These are phyloP conservation scores for Parthenolecanium corni DNA, from an alignment of 2,888 invertebrate species.

Conservation along the genomic window DNA sequence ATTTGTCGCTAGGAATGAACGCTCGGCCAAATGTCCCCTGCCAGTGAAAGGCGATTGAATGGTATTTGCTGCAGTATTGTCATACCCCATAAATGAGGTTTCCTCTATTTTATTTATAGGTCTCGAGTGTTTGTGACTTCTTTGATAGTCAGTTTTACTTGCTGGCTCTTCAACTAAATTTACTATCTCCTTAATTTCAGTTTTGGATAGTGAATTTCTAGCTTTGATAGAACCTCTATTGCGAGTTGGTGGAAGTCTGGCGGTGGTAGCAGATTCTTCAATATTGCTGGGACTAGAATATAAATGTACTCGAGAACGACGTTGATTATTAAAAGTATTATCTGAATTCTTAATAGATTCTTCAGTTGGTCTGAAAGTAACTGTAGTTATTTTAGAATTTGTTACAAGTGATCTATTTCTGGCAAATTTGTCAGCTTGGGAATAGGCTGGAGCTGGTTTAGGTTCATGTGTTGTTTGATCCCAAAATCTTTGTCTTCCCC, in stretches of 20 bases:
- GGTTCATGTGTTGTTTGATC: too few relatives aligned
- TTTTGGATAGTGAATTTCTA: conserved; percentile 1
- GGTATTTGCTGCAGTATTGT: too few relatives aligned
- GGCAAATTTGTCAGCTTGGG: neutral
- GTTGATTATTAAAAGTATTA: too few relatives aligned
- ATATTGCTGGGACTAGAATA: neutral
- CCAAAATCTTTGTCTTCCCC: too few relatives aligned
- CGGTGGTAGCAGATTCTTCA: neutral
- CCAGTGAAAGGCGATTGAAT: neutral
- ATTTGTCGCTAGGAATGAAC: neutral
- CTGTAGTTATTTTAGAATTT: neutral
- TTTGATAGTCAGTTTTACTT: neutral
- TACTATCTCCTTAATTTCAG: conserved; percentile 7
- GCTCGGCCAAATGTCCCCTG: neutral
- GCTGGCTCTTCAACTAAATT: neutral
- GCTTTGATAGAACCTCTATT: conserved; percentile 14
- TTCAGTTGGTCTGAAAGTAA: too few relatives aligned
- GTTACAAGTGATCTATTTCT: neutral
- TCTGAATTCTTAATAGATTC: too few relatives aligned
- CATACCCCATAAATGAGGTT: neutral
- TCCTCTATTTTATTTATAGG: neutral
- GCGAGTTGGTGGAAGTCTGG: neutral
- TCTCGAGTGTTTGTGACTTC: neutral
- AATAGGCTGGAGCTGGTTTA: too few relatives aligned
- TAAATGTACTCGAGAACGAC: conserved; percentile 7